Conservation (phyloP, 2,113 vertebrate species). For the Onychostoma macrolepis region DNA sequence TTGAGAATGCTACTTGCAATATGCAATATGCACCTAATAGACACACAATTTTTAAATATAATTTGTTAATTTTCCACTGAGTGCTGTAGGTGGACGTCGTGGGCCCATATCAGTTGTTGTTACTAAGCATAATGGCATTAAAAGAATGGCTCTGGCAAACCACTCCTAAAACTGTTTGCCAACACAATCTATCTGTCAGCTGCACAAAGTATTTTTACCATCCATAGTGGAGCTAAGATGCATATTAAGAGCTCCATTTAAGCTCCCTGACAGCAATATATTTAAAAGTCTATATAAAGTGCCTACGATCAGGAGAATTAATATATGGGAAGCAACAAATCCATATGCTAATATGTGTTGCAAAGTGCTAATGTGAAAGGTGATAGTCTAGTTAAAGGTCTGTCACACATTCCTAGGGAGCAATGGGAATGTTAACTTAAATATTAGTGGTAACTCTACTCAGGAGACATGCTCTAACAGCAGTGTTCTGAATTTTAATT, state of each 20-base stretch:
- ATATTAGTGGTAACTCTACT: background rate
- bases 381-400: background rate
- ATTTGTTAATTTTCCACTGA: background rate
- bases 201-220: slow-evolving; percentile 13
- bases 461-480: background rate
- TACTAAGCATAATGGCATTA: background rate
- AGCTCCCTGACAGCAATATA: background rate
- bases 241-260: background rate
- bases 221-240: background rate
- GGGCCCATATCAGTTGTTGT: background rate
- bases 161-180: slow-evolving; percentile 4
- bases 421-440: background rate
- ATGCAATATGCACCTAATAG: background rate
- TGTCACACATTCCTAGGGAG: background rate
- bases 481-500: background rate
- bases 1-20: background rate
- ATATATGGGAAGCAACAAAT: background rate
- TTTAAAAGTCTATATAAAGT: background rate
- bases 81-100: background rate
- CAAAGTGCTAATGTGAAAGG: slow-evolving; percentile 39
- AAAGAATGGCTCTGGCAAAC: slow-evolving; percentile 9
- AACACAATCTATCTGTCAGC: slow-evolving; percentile 3
- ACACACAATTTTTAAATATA: background rate
- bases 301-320: background rate
- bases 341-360: slow-evolving; percentile 15